phyloP scores from a whole-genome alignment of 2,113 vertebrate species.

The human (Homo sapiens) region GRCh38 chr5:33724001-33724500 shows the following conservation, averaged over 20 bases:
- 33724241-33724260: neutral
- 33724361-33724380: neutral
- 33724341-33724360: neutral
- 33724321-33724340: neutral
- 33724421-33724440: neutral
- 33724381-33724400: neutral
- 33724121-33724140: neutral
- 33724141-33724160: neutral
- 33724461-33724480: neutral
- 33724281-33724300: neutral
- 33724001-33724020: neutral
- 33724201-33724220: neutral
- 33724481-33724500: neutral
- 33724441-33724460: neutral
- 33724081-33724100: accelerated
- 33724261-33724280: neutral
- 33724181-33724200: neutral
- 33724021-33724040: neutral
- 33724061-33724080: neutral
- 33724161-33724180: neutral
- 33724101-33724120: neutral
- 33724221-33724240: neutral
- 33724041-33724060: neutral
- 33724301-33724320: accelerated
- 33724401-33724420: neutral